phyloP scores from a whole-genome alignment of 1,140 invertebrate species.

The Tetraneura akinire region DNA sequence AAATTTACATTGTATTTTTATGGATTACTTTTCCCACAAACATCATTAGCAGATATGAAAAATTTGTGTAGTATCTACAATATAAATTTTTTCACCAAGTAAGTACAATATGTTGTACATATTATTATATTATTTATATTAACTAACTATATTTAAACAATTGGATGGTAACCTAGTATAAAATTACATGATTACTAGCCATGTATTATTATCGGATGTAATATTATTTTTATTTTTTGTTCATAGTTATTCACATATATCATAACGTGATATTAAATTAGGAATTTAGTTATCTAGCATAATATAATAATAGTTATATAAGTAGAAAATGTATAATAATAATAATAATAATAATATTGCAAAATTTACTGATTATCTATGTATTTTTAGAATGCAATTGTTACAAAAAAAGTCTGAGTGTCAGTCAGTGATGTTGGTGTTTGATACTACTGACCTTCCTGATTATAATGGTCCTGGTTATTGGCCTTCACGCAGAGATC shows the following conservation, averaged over 20 bases:
- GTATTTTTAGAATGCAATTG: conserved; percentile 16
- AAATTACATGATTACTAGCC: no score
- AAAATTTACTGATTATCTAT: neutral
- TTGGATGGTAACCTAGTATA: no score
- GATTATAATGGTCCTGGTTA: neutral
- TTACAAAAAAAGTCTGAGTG: conserved; percentile 36
- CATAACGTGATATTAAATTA: no score
- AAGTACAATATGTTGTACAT: neutral
- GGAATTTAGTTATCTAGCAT: no score
- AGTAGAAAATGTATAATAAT: no score
- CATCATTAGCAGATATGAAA: conserved; percentile 22
- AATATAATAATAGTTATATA: no score
- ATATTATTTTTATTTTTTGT: no score
- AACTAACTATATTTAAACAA: no score
- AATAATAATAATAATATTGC: no score
- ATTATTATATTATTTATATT: no score
- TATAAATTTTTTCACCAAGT: conserved; percentile 23
- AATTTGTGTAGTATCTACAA: neutral
- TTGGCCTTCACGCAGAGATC: neutral
- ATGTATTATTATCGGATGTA: no score
- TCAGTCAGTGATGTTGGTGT: conserved; percentile 25
- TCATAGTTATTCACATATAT: no score
- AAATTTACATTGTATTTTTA: conserved; percentile 44
- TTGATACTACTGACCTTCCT: neutral
- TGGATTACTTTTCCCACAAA: conserved; percentile 27